A percentile compares a stretch with the other conserved stretches of the same genome.
These are phyloP conservation scores for Corythucha ciliata DNA, from an alignment of 2,888 invertebrate species.

Conservation along the genomic window DNA sequence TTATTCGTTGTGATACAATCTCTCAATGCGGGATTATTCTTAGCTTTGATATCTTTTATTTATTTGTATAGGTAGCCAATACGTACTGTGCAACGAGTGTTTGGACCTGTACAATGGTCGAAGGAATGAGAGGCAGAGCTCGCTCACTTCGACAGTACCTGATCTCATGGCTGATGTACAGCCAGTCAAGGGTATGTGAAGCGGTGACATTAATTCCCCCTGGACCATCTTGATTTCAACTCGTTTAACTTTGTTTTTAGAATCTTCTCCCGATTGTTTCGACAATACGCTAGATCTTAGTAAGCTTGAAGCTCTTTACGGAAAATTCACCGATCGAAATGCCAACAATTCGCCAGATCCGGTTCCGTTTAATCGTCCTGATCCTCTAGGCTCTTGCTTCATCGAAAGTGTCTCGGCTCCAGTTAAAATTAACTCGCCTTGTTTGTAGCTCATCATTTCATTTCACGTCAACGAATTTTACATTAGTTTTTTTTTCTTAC, in stretches of 20 bases:
- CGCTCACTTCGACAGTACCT: no score
- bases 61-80: conserved; percentile 41
- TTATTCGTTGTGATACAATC: no score
- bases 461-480: neutral
- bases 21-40: no score
- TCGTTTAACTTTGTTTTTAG: conserved; percentile 22
- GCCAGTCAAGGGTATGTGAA: conserved; percentile 6
- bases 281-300: conserved; percentile 28
- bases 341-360: conserved; percentile 39
- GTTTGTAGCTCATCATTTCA: no score
- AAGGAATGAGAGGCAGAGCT: conserved; percentile 23
- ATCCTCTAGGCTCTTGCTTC: conserved; percentile 48
- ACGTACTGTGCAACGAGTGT: conserved; percentile 47
- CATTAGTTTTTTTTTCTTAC: neutral
- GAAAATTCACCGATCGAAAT: conserved; percentile 24
- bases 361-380: conserved; percentile 45
- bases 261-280: conserved; percentile 26
- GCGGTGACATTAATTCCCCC: no score
- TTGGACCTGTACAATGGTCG: conserved; percentile 43
- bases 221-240: neutral
- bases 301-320: conserved; percentile 30
- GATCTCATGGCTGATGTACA: conserved; percentile 25
- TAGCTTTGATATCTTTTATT: no score
- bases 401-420: no score
- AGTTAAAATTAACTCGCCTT: no score